Percentiles rank a stretch among this genome's conserved stretches.
These are phyloP conservation scores for Polylopha cassiicola DNA, from an alignment of 2,888 invertebrate genomes.

Conservation along the genomic window DNA sequence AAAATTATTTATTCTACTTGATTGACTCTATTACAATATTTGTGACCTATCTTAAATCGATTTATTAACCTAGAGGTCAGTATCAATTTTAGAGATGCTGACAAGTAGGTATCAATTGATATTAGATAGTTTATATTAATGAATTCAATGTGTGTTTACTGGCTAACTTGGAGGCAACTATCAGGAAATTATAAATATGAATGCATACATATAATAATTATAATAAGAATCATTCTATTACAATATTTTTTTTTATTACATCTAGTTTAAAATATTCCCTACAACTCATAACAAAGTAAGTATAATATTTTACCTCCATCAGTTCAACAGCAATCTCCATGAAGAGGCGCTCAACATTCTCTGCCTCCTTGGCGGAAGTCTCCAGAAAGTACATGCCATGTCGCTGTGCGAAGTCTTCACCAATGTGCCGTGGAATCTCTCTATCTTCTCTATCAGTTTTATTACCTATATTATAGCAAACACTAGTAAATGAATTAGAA, in stretches of 20 bases:
- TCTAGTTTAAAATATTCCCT: conserved; percentile 1
- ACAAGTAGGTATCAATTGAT: not conserved
- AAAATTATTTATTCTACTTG: too few species aligned
- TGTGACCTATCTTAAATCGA: too few species aligned
- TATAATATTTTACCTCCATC: conserved; percentile 79
- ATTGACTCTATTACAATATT: too few species aligned
- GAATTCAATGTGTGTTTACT: too few species aligned
- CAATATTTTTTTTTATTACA: conserved; percentile 9
- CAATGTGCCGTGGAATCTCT: conserved; percentile 96
- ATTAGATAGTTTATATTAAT: too few species aligned
- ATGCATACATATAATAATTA: too few species aligned
- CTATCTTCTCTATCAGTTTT: conserved; percentile 98
- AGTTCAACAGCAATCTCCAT: conserved; percentile 97
- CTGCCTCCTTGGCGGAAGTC: conserved; percentile 98
- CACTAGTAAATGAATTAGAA: not conserved
- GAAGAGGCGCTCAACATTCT: conserved; percentile 97
- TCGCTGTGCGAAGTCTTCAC: conserved; percentile 95
- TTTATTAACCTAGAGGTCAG: not conserved
- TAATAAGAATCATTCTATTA: too few species aligned
- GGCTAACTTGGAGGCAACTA: too few species aligned
- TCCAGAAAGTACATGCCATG: conserved; percentile 99
- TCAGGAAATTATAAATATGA: too few species aligned
- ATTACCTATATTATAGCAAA: conserved; percentile 80
- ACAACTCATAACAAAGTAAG: not conserved
- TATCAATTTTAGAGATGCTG: too few species aligned